Evolutionary conservation across 1,140 invertebrate genomes (phyloP).

Genomic region (Mercenaria mercenaria): DNA sequence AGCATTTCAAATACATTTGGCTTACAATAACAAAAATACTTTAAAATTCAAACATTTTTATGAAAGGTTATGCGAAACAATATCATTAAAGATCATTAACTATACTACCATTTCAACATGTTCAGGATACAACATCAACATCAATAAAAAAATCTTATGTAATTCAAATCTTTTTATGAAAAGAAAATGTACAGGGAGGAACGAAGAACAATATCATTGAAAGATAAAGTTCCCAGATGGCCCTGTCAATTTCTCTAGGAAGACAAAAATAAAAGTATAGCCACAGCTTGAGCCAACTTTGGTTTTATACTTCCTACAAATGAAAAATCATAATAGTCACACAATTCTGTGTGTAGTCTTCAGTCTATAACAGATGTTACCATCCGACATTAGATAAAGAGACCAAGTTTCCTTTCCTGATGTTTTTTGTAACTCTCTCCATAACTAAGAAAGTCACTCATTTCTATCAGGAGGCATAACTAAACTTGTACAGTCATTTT

Average conservation of each 20-base stretch:
- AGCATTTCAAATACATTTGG: no score
- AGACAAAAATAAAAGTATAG: constrained; percentile 1
- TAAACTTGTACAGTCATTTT: no score
- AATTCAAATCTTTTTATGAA: no score
- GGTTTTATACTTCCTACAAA: not conserved
- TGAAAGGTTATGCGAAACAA: no score
- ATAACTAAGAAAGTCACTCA: not conserved
- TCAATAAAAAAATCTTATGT: no score
- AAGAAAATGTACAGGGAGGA: constrained; percentile 48
- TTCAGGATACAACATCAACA: no score
- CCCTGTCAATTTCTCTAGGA: constrained; percentile 27
- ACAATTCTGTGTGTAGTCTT: not conserved
- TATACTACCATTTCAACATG: no score
- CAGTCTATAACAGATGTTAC: not conserved
- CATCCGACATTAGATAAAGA: not conserved
- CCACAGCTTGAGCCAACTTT: not conserved
- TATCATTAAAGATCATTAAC: no score
- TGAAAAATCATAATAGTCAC: not conserved
- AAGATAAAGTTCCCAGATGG: constrained; percentile 40
- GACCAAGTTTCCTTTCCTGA: not conserved
- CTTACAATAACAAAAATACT: no score
- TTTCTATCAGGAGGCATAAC: no score
- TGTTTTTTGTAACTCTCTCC: constrained; percentile 15
- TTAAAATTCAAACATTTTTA: no score
- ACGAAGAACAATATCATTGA: constrained; percentile 52